A percentile compares a stretch with the other conserved stretches of the same genome.
Conservation (phyloP, 2,888 invertebrate genomes). For the Beris chalybata region DNA sequence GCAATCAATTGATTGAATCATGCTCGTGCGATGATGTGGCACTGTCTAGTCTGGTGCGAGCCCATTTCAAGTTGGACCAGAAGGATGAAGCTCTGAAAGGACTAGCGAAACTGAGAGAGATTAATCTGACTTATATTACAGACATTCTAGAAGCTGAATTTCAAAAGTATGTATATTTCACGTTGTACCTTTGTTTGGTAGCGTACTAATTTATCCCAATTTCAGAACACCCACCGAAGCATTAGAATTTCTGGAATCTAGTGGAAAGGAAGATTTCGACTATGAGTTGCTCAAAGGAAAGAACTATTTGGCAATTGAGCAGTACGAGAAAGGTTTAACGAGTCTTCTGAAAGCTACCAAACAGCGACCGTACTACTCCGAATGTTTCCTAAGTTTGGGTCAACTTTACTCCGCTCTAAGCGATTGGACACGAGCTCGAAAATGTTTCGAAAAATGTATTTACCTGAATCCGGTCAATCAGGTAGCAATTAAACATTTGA, state of each 20-base stretch:
- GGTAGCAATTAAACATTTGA: constrained; percentile 71
- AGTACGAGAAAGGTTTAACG: constrained; percentile 64
- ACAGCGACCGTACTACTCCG: constrained; percentile 71
- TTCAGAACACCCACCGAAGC: constrained; percentile 55
- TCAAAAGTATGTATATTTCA: constrained; percentile 1
- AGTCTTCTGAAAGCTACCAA: constrained; percentile 72
- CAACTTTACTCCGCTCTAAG: constrained; percentile 68
- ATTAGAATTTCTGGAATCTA: constrained; percentile 57
- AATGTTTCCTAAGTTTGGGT: constrained; percentile 76
- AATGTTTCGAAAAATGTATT: constrained; percentile 83
- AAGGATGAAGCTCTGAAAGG: neutral
- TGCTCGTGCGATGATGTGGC: constrained; percentile 1
- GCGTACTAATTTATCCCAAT: neutral
- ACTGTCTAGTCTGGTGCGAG: constrained; percentile 15
- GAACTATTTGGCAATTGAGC: constrained; percentile 50
- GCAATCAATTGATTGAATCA: constrained; percentile 49
- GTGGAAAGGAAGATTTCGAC: constrained; percentile 41
- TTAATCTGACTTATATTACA: neutral
- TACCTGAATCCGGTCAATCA: constrained; percentile 69
- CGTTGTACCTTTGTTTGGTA: neutral
- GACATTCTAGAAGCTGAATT: constrained; percentile 1
- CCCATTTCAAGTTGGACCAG: neutral
- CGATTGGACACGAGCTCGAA: constrained; percentile 73
- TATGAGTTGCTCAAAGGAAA: constrained; percentile 47
- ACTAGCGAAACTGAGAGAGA: constrained; percentile 3